phyloP scores from a whole-genome alignment of 35 echinoderm and acorn worm species.

The Amphiura filiformis region DNA sequence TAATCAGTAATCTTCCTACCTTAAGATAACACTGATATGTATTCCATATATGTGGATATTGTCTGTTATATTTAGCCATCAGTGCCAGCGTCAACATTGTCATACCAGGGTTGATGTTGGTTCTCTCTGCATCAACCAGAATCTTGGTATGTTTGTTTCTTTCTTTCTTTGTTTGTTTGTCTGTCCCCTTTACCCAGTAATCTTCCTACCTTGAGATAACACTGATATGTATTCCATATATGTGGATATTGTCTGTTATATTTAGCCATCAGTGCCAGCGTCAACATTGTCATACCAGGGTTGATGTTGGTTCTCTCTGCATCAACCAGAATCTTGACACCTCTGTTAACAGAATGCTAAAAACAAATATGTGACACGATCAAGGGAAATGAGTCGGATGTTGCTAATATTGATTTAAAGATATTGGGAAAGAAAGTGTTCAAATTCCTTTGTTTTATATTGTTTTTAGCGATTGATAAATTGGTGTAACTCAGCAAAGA shows the following conservation, averaged over 20 bases:
- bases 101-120: constrained; percentile 58
- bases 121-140: constrained; percentile 84
- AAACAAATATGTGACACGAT: too few relatives aligned
- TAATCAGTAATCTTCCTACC: too few relatives aligned
- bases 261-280: constrained; percentile 86
- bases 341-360: constrained; percentile 45
- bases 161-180: too few relatives aligned
- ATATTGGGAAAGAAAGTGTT: too few relatives aligned
- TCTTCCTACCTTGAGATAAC: constrained; percentile 72
- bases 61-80: constrained; percentile 84
- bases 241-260: constrained; percentile 53
- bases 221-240: constrained; percentile 88
- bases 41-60: constrained; percentile 58
- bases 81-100: constrained; percentile 65
- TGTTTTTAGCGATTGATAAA: too few relatives aligned
- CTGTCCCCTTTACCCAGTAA: too few relatives aligned
- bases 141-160: neutral
- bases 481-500: too few relatives aligned
- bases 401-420: too few relatives aligned
- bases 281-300: constrained; percentile 55
- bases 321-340: constrained; percentile 71
- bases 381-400: too few relatives aligned
- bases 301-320: constrained; percentile 75
- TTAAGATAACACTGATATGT: constrained; percentile 93
- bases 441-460: too few relatives aligned